Percentiles rank a stretch among this genome's conserved stretches.
phyloP scores from a whole-genome alignment of 2,797 vertebrate genomes.

The Pogoniulus pusillus region DNA sequence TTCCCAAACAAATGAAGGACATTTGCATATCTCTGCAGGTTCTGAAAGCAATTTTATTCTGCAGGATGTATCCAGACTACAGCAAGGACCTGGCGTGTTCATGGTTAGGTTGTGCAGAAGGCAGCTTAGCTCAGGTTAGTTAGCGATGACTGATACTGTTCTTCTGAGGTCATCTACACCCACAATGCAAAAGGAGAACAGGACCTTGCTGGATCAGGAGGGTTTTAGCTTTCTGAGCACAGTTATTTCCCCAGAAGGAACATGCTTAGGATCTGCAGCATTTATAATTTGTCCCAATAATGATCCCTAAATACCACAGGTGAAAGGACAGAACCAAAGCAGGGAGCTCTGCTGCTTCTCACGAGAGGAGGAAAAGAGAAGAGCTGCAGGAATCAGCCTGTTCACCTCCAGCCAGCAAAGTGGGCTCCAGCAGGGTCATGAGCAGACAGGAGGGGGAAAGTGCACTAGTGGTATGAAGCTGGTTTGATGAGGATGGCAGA shows the following conservation, averaged over 20 bases:
- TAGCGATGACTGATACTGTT: neutral
- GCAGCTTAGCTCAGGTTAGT: neutral
- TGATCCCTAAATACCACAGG: neutral
- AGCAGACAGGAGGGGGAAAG: neutral
- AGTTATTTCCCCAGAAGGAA: neutral
- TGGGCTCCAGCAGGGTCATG: rapidly evolving
- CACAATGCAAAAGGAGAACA: neutral
- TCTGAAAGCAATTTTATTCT: slow-evolving; percentile 34
- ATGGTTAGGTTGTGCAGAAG: neutral
- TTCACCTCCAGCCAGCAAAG: neutral
- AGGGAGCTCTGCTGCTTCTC: neutral
- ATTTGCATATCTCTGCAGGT: neutral
- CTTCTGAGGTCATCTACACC: neutral
- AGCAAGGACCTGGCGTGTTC: neutral
- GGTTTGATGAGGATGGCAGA: slow-evolving; percentile 62
- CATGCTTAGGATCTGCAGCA: rapidly evolving
- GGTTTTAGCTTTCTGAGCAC: neutral
- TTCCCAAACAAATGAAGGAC: neutral
- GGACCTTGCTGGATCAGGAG: neutral
- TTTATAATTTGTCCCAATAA: neutral
- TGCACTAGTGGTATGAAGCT: neutral
- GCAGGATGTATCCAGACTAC: neutral
- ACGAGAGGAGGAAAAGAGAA: neutral
- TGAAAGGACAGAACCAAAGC: neutral
- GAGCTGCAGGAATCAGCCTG: neutral